These are phyloP conservation scores for Oenanthe oenanthe DNA, from an alignment of 2,113 vertebrate species.

Conservation along the genomic window DNA sequence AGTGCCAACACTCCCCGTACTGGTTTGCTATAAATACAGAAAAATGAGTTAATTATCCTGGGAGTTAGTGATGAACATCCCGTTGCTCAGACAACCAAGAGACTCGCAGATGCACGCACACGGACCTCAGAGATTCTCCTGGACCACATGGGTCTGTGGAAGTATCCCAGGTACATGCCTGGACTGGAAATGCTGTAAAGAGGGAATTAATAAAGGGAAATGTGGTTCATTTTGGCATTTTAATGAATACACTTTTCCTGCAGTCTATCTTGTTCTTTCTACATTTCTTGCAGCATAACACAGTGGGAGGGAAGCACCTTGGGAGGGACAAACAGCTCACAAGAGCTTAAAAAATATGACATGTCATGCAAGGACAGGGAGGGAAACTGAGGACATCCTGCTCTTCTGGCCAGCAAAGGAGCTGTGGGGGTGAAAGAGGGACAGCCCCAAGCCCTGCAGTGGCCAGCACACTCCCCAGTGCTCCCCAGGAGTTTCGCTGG, in stretches of 20 bases:
- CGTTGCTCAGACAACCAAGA: constrained; percentile 57
- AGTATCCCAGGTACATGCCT: background rate
- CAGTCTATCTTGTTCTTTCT: background rate
- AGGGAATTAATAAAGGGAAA: background rate
- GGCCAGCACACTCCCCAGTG: background rate
- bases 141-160: background rate
- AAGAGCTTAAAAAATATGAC: background rate
- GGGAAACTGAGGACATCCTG: background rate
- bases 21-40: constrained; percentile 32
- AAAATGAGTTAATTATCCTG: constrained; percentile 60
- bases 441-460: background rate
- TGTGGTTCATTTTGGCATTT: background rate
- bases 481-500: fast-evolving
- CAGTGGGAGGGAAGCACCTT: background rate
- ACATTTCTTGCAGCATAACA: background rate
- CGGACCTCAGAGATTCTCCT: background rate
- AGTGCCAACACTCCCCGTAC: background rate
- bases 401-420: background rate
- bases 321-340: background rate
- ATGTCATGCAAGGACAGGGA: background rate
- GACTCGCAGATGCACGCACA: background rate
- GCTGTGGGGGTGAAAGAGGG: background rate
- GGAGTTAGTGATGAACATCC: background rate
- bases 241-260: background rate
- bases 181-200: background rate